These are phyloP conservation scores for Drepana arcuata DNA, from an alignment of 1,140 invertebrate genomes.

Conservation along the genomic window DNA sequence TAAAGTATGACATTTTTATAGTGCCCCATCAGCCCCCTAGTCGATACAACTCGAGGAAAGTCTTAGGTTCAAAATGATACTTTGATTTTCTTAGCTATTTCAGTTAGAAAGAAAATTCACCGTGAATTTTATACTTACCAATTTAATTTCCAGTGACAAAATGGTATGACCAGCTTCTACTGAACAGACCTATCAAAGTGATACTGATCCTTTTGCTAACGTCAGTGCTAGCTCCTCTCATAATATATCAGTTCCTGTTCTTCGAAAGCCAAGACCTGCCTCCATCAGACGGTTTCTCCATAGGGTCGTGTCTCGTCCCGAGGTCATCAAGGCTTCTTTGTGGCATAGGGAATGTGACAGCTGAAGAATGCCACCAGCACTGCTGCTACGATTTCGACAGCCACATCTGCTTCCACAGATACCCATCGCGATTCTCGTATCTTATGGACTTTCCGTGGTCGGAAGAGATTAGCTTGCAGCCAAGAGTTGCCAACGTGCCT, in stretches of 20 bases:
- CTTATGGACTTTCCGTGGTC: slow-evolving; percentile 30
- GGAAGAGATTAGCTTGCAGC: slow-evolving; percentile 28
- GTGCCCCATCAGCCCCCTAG: too few relatives aligned
- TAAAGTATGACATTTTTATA: too few relatives aligned
- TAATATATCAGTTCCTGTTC: slow-evolving; percentile 41
- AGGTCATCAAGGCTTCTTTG: slow-evolving; percentile 34
- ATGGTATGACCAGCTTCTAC: slow-evolving; percentile 42
- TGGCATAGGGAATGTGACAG: slow-evolving; percentile 24
- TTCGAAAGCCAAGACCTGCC: slow-evolving; percentile 28
- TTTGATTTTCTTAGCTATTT: too few relatives aligned
- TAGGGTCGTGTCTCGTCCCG: slow-evolving; percentile 40
- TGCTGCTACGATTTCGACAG: slow-evolving; percentile 47
- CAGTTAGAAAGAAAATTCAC: too few relatives aligned
- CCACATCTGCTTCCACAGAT: slow-evolving; percentile 42
- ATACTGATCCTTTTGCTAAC: slow-evolving; percentile 18
- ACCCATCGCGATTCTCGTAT: slow-evolving; percentile 54
- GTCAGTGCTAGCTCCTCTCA: slow-evolving; percentile 27
- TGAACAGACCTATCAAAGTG: slow-evolving; percentile 42
- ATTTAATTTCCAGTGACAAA: slow-evolving; percentile 43
- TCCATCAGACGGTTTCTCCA: slow-evolving; percentile 40
- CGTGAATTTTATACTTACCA: too few relatives aligned
- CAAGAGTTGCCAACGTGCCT: slow-evolving; percentile 39
- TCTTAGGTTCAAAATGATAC: too few relatives aligned
- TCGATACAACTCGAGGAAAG: too few relatives aligned
- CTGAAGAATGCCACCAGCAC: slow-evolving; percentile 34